These are phyloP conservation scores for Noctua fimbriata DNA, from an alignment of 2,888 invertebrate genomes.

Conservation along the genomic window DNA sequence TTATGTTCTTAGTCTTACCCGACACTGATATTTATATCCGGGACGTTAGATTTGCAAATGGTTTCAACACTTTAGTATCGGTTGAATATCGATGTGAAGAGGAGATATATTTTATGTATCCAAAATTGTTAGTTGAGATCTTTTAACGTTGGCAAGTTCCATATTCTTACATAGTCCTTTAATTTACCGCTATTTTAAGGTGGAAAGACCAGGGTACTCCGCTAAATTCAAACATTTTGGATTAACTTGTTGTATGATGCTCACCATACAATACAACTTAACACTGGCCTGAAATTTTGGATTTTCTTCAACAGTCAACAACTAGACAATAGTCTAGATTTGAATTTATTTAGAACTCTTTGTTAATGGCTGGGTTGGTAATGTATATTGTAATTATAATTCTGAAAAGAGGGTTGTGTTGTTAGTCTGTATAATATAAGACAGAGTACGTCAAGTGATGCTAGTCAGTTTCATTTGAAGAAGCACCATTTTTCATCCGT, in stretches of 20 bases:
- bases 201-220: no score
- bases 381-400: background rate
- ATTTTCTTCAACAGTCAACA: no score
- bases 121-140: conserved; percentile 3
- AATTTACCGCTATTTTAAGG: background rate
- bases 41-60: conserved; percentile 34
- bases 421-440: no score
- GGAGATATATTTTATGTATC: background rate
- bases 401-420: background rate
- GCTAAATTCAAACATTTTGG: no score
- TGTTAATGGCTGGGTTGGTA: background rate
- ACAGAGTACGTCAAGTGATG: no score
- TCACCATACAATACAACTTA: no score
- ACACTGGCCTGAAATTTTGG: no score
- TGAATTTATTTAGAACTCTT: background rate
- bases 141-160: no score
- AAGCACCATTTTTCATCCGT: background rate
- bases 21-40: conserved; percentile 34
- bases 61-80: conserved; percentile 31
- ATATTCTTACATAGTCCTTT: background rate
- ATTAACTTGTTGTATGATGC: no score
- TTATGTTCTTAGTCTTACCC: conserved; percentile 17
- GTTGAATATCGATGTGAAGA: conserved; percentile 26
- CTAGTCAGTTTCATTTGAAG: background rate
- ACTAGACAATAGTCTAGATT: no score